Evolutionary conservation across 92 coral and sea anemone genomes (phyloP).

Genomic region (Epizoanthus stellaris): DNA sequence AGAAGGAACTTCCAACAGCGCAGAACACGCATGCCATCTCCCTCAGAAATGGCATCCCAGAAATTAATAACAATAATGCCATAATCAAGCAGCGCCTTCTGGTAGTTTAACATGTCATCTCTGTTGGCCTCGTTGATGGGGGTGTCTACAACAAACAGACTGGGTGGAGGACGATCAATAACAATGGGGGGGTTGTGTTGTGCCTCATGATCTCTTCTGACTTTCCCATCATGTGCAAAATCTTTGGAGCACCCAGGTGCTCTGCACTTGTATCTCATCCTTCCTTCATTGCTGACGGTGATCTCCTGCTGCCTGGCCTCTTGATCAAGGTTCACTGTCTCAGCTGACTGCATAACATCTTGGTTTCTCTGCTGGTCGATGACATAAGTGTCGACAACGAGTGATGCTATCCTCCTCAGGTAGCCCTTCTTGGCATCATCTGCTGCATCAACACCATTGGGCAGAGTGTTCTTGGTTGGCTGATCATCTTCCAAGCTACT

Average conservation of each 20-base stretch:
- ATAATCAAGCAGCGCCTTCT: too few relatives aligned
- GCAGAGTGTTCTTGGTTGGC: constrained; percentile 27
- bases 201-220: constrained; percentile 22
- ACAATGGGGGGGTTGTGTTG: constrained; percentile 19
- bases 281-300: background rate
- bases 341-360: constrained; percentile 6
- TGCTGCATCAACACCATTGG: constrained; percentile 15
- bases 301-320: too few relatives aligned
- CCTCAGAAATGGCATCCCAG: too few relatives aligned
- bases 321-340: too few relatives aligned
- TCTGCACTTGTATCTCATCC: constrained; percentile 4
- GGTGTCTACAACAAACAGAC: too few relatives aligned
- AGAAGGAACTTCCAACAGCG: too few relatives aligned
- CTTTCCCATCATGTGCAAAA: constrained; percentile 26
- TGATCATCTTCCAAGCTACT: constrained; percentile 9
- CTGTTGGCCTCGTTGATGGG: constrained; percentile 19
- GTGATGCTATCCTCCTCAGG: constrained; percentile 51
- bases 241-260: background rate
- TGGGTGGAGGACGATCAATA: background rate
- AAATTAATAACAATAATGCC: too few relatives aligned
- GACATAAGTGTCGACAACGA: constrained; percentile 68
- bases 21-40: too few relatives aligned
- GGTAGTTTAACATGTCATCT: constrained; percentile 56
- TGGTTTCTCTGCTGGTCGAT: constrained; percentile 59
- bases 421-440: constrained; percentile 25